These are phyloP conservation scores for Philaethria dido DNA, from an alignment of 2,888 invertebrate species.

Conservation along the genomic window DNA sequence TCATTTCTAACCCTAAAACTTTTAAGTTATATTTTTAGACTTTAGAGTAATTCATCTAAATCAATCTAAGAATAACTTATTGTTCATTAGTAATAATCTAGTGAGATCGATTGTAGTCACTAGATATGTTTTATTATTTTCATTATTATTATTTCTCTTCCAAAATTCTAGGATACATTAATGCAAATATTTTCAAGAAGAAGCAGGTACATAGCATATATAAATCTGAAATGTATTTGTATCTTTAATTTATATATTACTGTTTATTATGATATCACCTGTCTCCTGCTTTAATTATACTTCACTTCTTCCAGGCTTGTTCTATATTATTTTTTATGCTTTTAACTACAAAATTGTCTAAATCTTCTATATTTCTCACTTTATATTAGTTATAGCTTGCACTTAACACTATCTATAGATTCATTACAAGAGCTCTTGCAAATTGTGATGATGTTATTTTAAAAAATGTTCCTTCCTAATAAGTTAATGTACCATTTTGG, in stretches of 20 bases:
- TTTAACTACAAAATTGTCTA: conserved; percentile 10
- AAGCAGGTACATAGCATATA: neutral
- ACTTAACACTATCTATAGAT: conserved; percentile 16
- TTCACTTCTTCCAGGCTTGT: neutral
- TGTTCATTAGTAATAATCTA: conserved; percentile 18
- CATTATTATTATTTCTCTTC: neutral
- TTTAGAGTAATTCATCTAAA: conserved; percentile 14
- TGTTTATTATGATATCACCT: neutral
- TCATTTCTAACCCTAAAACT: neutral
- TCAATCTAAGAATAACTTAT: conserved; percentile 5
- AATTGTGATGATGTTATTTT: conserved; percentile 26
- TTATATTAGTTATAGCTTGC: conserved; percentile 28
- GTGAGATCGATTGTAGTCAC: conserved; percentile 2
- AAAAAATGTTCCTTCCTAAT: conserved; percentile 25
- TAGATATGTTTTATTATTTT: neutral
- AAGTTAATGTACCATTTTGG: conserved; percentile 22
- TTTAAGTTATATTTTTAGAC: conserved; percentile 4
- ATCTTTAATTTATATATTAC: neutral
- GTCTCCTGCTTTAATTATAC: neutral
- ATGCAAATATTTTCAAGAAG: neutral
- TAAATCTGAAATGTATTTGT: neutral
- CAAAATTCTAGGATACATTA: neutral
- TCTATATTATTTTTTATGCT: neutral
- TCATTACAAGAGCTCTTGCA: conserved; percentile 15
- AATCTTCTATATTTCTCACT: conserved; percentile 26